A percentile compares a stretch with the other conserved stretches of the same genome.
These are phyloP conservation scores for Malurus alboscapulatus DNA, from an alignment of 2,113 vertebrate genomes.

Conservation along the genomic window DNA sequence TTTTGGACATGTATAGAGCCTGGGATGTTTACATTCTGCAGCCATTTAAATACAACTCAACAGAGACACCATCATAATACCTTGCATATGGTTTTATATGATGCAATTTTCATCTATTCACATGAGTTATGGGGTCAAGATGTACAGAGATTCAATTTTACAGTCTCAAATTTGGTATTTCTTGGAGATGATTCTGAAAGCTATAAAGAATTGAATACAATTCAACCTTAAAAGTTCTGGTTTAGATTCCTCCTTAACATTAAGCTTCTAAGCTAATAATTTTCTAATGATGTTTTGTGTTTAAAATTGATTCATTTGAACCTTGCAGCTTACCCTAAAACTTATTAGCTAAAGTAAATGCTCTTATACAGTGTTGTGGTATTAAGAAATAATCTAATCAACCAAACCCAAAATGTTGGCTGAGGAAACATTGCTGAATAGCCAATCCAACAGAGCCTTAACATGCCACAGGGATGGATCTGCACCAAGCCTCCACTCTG, in stretches of 20 bases:
- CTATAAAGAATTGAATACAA: not conserved
- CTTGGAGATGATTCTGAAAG: not conserved
- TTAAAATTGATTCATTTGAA: not conserved
- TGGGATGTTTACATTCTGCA: not conserved
- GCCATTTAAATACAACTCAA: not conserved
- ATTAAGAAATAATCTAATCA: constrained; percentile 14
- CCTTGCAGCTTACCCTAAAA: not conserved
- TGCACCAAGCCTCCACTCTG: not conserved
- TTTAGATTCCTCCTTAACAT: not conserved
- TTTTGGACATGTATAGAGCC: not conserved
- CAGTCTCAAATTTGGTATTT: not conserved
- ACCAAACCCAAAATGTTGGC: constrained; percentile 7
- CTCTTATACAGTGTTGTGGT: not conserved
- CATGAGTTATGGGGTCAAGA: not conserved
- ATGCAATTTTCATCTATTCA: not conserved
- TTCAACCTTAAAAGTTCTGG: not conserved
- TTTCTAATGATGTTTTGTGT: not conserved
- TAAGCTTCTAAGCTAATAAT: not conserved
- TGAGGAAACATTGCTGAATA: not conserved
- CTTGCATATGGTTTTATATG: not conserved
- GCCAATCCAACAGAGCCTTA: not conserved
- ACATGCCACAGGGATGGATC: not conserved
- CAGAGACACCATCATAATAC: not conserved
- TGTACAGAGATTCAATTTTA: not conserved
- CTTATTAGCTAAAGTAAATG: constrained; percentile 3